Conservation (phyloP, 2,113 vertebrate genomes). For the Ctenomys sociabilis region DNA sequence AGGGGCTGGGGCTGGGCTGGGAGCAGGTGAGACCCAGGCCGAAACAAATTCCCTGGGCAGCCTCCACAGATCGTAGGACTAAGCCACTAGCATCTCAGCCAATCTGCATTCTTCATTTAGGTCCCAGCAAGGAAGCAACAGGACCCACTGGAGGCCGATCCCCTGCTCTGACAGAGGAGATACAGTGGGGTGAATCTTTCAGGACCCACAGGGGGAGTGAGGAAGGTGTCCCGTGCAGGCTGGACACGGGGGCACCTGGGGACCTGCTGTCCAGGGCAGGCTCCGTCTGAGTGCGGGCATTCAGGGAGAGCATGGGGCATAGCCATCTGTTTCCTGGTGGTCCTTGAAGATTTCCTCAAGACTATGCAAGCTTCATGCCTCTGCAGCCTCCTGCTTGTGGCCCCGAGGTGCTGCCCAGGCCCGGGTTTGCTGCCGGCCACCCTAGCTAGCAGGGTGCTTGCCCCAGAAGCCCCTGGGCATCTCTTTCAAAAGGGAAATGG, state of each 20-base stretch:
- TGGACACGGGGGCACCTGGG: too few species aligned
- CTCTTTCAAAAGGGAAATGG: slow-evolving; percentile 81
- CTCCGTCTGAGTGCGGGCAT: neutral
- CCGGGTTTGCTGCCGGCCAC: too few species aligned
- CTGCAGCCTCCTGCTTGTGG: rapidly evolving
- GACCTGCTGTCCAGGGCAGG: neutral
- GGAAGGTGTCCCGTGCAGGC: too few species aligned
- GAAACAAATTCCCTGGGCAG: rapidly evolving
- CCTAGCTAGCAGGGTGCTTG: rapidly evolving
- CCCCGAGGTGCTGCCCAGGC: neutral
- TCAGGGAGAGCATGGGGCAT: rapidly evolving
- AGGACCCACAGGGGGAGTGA: neutral
- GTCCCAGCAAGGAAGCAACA: neutral
- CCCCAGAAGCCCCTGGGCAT: slow-evolving; percentile 72
- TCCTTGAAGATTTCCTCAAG: neutral
- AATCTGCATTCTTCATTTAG: neutral
- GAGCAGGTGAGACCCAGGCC: too few species aligned
- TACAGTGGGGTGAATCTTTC: rapidly evolving
- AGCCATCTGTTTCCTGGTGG: too few species aligned
- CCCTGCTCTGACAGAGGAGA: neutral
- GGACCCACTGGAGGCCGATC: rapidly evolving
- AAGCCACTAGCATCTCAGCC: neutral
- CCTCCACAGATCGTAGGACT: neutral
- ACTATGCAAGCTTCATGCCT: rapidly evolving
- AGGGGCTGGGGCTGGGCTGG: rapidly evolving